Evolutionary conservation across 2,113 vertebrate genomes (phyloP).

Genomic region (Nematolebias whitei): DNA sequence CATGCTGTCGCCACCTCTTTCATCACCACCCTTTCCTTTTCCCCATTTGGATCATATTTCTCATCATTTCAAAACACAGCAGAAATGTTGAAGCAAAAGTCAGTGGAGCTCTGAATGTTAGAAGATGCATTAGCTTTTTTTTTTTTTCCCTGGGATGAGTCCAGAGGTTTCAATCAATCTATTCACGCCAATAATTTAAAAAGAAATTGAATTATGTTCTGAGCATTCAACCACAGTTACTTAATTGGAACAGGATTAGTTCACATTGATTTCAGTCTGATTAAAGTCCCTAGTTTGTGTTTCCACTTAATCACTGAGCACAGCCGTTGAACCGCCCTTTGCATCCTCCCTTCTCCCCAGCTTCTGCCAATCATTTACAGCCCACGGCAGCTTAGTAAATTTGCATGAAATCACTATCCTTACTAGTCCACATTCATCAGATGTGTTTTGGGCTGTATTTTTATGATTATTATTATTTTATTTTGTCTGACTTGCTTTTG

Average conservation of each 20-base stretch:
- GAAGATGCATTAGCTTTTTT: slow-evolving; percentile 27
- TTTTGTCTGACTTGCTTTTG: slow-evolving; percentile 28
- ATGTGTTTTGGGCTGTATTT: slow-evolving; percentile 42
- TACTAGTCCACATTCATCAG: slow-evolving; percentile 24
- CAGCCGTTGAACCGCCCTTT: slow-evolving; percentile 39
- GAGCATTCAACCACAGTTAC: slow-evolving; percentile 53
- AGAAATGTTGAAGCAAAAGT: slow-evolving; percentile 24
- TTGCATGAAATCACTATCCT: slow-evolving; percentile 46
- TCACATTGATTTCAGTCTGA: slow-evolving; percentile 72
- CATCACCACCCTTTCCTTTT: slow-evolving; percentile 3
- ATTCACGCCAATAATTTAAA: slow-evolving; percentile 43
- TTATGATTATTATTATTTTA: slow-evolving; percentile 2
- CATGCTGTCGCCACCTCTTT: slow-evolving; percentile 18
- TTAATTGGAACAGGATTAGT: slow-evolving; percentile 72
- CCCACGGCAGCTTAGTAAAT: slow-evolving; percentile 26
- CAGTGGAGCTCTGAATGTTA: slow-evolving; percentile 27
- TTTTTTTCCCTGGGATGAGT: slow-evolving; percentile 32
- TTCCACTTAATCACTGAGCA: slow-evolving; percentile 61
- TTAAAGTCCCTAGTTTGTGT: slow-evolving; percentile 55
- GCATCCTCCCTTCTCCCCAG: slow-evolving; percentile 30
- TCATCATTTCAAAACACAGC: slow-evolving; percentile 25
- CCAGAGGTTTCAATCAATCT: slow-evolving; percentile 60
- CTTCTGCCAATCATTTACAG: slow-evolving; percentile 37
- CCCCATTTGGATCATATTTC: too few relatives aligned
- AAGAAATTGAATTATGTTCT: slow-evolving; percentile 63